A percentile compares a stretch with the other conserved stretches of the same genome.
phyloP scores from a whole-genome alignment of 2,797 vertebrate species.

The Staurois parvus region DNA sequence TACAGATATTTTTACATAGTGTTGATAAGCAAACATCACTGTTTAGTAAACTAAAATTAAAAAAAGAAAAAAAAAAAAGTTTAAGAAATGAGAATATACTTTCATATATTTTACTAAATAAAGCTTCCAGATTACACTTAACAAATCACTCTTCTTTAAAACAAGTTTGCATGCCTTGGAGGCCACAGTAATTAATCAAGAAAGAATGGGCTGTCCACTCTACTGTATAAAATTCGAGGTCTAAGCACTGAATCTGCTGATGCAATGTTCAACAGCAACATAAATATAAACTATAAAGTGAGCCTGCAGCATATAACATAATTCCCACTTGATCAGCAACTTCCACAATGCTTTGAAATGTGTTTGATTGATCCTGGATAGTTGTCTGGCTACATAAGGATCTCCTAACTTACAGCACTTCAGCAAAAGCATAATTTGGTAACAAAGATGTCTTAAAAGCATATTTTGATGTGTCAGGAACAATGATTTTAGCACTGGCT shows the following conservation, averaged over 20 bases:
- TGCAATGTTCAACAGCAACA: slow-evolving; percentile 27
- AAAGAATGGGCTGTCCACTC: slow-evolving; percentile 45
- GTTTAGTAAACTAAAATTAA: background rate
- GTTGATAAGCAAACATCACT: background rate
- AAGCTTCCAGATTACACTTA: background rate
- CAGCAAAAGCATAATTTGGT: background rate
- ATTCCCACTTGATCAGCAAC: slow-evolving; percentile 49
- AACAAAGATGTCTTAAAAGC: no score
- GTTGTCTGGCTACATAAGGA: background rate
- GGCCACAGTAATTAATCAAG: slow-evolving; percentile 46
- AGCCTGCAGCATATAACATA: slow-evolving; percentile 33
- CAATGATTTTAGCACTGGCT: no score
- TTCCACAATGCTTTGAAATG: slow-evolving; percentile 33
- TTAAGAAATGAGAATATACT: no score
- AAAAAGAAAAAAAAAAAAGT: background rate
- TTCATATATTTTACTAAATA: background rate
- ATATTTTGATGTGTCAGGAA: no score
- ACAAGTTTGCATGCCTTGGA: slow-evolving; percentile 28
- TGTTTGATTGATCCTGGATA: slow-evolving; percentile 28
- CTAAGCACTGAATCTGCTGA: slow-evolving; percentile 56
- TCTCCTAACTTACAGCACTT: background rate
- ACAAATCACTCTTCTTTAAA: slow-evolving; percentile 20
- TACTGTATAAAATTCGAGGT: slow-evolving; percentile 33
- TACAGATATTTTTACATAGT: no score
- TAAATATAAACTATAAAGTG: slow-evolving; percentile 42